Base-by-base conservation (phyloP, 1,140 invertebrate genomes). In the Drosophila pallidifrons region DNA sequence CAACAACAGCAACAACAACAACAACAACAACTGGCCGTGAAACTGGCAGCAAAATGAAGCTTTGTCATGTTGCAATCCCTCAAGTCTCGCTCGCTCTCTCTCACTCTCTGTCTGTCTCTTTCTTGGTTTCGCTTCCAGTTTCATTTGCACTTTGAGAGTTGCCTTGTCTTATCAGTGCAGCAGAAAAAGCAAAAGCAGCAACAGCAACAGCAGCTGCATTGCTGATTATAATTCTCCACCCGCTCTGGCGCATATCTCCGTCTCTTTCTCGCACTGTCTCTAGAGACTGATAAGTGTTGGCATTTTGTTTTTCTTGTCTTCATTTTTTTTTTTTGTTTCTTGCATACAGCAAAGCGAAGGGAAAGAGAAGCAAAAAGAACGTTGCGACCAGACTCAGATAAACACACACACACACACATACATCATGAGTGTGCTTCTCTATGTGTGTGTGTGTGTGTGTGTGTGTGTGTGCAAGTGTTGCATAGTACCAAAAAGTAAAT, bases 231-330 rank as follows among this genome's bases (percentile, higher is more conserved):
- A 57, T 59, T 51, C 52, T 57, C 65, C 61, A 46, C 54, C 8
- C 32, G n/a, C 54, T 25, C 20, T 57, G 5, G 35, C 30, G n/a
- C 32, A 16, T 13, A 43, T 43, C 7, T 41, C 32, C 10, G 13
- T 55, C 30, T 8, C 54, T 57, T 15, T 3, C 32, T 41, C 32
- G 20, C 32, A 5, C 54, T 43, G 49, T 16, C 49, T 15, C 30
- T 64, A 28, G 43, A 59, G 38, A n/a, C 55, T 86, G 81, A 85
- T 85, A 85, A 85, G 78, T 85, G 82, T 78, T 78, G 82, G 73
- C 80, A 72, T 69, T 82, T 73, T 59, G 49, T 32, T 68, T 46
- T 35, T 51, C 15, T 25, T 25, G 20, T 10, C 5, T 45, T 5
- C 15, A 13, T 41, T 5, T 32, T 16, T 5, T 58, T 4, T 58